A percentile compares a stretch with the other conserved stretches of the same genome.
These are phyloP conservation scores for Eledona agricola DNA, from an alignment of 2,888 invertebrate species.

Conservation along the genomic window DNA sequence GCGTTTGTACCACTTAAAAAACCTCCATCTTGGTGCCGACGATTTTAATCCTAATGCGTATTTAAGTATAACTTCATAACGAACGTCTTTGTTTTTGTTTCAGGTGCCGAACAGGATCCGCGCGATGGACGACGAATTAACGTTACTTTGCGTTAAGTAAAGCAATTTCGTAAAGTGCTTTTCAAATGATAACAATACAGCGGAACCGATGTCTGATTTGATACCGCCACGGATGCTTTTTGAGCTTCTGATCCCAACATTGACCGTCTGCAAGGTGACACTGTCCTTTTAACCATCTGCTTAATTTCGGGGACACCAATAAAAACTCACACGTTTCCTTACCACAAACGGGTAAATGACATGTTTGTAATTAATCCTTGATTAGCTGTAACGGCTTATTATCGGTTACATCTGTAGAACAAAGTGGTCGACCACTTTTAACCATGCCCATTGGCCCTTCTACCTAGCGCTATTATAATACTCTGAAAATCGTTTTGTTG, in stretches of 20 bases:
- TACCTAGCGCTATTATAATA: too few relatives aligned
- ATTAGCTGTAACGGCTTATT: slow-evolving; percentile 30
- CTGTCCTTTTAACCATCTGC: slow-evolving; percentile 22
- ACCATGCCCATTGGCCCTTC: too few relatives aligned
- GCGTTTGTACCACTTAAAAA: slow-evolving; percentile 37
- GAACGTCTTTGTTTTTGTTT: slow-evolving; percentile 48
- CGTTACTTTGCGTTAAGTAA: slow-evolving; percentile 43
- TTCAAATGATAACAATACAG: slow-evolving; percentile 39
- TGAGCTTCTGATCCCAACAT: slow-evolving; percentile 2
- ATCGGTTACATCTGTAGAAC: slow-evolving; percentile 30
- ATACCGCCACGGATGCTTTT: slow-evolving; percentile 15
- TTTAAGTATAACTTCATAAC: slow-evolving; percentile 52
- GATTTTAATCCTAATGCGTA: slow-evolving; percentile 51
- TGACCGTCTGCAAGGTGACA: slow-evolving; percentile 25
- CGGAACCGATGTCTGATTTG: slow-evolving; percentile 43
- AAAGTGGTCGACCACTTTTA: slow-evolving; percentile 28
- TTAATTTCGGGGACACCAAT: too few relatives aligned
- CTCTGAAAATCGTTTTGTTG: too few relatives aligned
- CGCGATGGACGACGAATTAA: slow-evolving; percentile 40
- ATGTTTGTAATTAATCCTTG: slow-evolving; percentile 28
- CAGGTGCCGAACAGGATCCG: slow-evolving; percentile 37
- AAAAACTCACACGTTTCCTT: background rate
- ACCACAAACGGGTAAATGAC: slow-evolving; percentile 18
- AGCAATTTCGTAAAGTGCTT: slow-evolving; percentile 48
- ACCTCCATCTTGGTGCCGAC: slow-evolving; percentile 44